Base-by-base conservation (phyloP, 2,797 vertebrate species). In the Cossypha caffra region DNA sequence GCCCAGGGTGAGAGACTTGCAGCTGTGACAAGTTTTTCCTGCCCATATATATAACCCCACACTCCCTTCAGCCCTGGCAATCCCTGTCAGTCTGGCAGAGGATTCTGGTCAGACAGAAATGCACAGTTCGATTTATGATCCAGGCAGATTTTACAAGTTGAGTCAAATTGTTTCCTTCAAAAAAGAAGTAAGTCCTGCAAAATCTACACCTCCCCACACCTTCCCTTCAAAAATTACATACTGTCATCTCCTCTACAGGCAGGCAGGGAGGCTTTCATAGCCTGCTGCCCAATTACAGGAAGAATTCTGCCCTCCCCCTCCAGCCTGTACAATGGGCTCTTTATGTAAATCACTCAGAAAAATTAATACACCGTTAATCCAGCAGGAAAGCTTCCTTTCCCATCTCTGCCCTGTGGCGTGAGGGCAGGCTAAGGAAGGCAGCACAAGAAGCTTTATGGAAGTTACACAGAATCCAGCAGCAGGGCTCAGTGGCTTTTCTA, bases 291-390 rank as follows among this genome's bases (percentile, higher is more conserved):
- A 91, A 95, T 94, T 96, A 96, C 12, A 17, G 89, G 81, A 90
- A 74, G 96, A 97, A 92, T 93, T 86, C 52, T 92, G 77, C 86
- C 83, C 89, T 93, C 84, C 92, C 77, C 62, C 85, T 89, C 55
- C 73, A 64, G 57, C 59, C 79, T 45, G 47, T 86, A 98, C 97
- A 98, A 97, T 93, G 86, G 83, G 43, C 47, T 96, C 92, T 97
- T 97, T 98, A 97, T 98, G 92, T 97, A 97, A 97, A 96, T 98
- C 91, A 85, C 93, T 95, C 95, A 89, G 54, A 91, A 94, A 97
- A 97, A 97, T 86, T 88, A 97, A 97, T 47, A 94, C 85, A 91
- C 71, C 67, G 50, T 71, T 97, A 93, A 97, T 86, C 86, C 90
- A 73, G 45, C 68, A 50, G 51, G 42, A 76, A 87, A 84, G 55